Evolutionary conservation across 2,113 vertebrate species (phyloP), one percentile per base, ranked within the genome.

Genomic region (Polypterus bichir): DNA sequence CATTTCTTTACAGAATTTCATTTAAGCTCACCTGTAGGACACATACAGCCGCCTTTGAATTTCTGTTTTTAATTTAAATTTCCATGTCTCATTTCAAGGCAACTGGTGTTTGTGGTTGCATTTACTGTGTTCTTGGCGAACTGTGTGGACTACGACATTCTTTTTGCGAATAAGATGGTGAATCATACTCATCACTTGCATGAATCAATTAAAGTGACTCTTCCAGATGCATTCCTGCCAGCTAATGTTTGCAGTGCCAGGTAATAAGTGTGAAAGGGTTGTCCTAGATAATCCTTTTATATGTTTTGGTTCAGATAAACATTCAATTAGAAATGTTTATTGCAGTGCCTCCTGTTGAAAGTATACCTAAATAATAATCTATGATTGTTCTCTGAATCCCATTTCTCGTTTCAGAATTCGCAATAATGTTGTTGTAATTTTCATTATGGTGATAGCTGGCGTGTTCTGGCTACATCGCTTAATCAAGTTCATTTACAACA

Each of bases 121-220:
- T 99, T 99, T 69, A 99, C 96, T 9, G 92, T 96, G 3, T 99
- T 99, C 78, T 86, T 99, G 11, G 90, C 93, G 60, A 98, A 96
- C 82, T 98, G 96, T 7, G 94, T 98, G 61, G 94, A 99, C 77
- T 99, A 99, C 1, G 95, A 99, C 69, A 94, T 99, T 73, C 90
- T 99, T 46, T 98, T 98, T 79, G 96, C 96, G 76, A 98, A 97
- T 85, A 97, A 97, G 85, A 88, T 88, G 60, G 90, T 96, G 72
- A 97, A 97, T 83, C 92, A 95, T 77, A 97, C 88, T 4, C 89
- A 95, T 73, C 86, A 84, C 64, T 77, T 82, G 8, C 82, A 71
- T 0, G 86, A 89, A 44, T 91, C 90, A 0, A 83, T 92, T 67
- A 97, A 97, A 77, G 93, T 97, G 74, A 97, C 92, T 4, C 77